These are phyloP conservation scores for Mormyrus hasselquistii DNA, from an alignment of 2,797 vertebrate genomes.

Conservation along the genomic window DNA sequence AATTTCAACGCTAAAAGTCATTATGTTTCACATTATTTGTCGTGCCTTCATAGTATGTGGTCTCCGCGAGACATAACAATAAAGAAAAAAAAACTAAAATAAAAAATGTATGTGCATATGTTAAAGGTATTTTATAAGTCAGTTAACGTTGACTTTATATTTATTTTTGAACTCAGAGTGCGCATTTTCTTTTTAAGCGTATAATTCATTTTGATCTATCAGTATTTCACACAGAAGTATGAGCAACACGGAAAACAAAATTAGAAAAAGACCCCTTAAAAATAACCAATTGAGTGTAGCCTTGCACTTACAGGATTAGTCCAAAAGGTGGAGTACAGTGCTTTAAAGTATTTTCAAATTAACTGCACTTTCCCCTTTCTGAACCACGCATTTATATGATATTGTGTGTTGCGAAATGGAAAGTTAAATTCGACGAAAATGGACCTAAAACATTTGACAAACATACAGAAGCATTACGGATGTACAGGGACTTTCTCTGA, in stretches of 20 bases:
- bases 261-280: not conserved
- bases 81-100: not conserved
- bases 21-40: not conserved
- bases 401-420: not conserved
- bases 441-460: not conserved
- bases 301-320: constrained; percentile 40
- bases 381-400: not conserved
- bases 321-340: constrained; percentile 42
- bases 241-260: not conserved
- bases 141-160: not conserved
- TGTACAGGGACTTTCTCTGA: not conserved
- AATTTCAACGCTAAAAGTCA: not conserved
- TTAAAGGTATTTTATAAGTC: not conserved
- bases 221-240: not conserved
- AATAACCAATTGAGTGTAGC: not conserved
- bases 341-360: constrained; percentile 25
- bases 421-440: not conserved
- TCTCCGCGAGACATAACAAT: not conserved
- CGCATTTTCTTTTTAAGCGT: not conserved
- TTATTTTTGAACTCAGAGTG: not conserved
- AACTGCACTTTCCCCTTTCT: constrained; percentile 2
- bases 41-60: not conserved
- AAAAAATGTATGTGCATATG: not conserved
- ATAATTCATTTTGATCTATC: not conserved
- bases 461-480: not conserved